Conservation (phyloP, 2,797 vertebrate genomes). For the Numenius phaeopus region DNA sequence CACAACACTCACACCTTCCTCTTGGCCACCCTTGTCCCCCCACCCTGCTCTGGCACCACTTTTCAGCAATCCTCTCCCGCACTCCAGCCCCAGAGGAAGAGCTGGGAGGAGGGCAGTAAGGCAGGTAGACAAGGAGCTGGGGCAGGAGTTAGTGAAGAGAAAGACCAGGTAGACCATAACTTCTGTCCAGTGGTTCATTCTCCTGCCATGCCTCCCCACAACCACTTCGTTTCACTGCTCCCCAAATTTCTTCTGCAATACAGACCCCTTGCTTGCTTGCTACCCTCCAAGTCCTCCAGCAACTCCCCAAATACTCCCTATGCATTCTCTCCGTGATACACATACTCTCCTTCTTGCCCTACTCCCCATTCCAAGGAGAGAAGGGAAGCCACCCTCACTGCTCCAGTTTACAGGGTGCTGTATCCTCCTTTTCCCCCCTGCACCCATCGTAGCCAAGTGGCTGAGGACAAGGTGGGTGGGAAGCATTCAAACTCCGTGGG, state of each 20-base stretch:
- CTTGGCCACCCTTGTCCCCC: background rate
- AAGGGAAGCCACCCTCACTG: background rate
- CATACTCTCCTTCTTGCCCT: background rate
- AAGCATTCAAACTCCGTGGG: background rate
- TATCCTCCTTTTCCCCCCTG: background rate
- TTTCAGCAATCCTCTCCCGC: background rate
- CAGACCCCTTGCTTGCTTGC: background rate
- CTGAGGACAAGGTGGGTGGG: background rate
- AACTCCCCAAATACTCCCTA: background rate
- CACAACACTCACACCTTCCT: background rate
- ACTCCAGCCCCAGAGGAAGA: background rate
- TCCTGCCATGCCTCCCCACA: background rate
- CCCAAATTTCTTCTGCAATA: background rate
- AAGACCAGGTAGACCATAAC: background rate
- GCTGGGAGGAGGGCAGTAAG: background rate
- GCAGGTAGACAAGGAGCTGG: background rate
- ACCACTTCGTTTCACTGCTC: background rate
- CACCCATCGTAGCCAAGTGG: accelerated
- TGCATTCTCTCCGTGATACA: background rate
- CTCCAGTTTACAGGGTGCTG: background rate
- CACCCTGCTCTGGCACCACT: background rate
- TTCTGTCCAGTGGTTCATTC: background rate
- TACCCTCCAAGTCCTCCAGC: background rate
- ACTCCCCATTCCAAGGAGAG: background rate
- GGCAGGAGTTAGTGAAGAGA: background rate